Conservation (phyloP, 2,113 vertebrate species). For the human (Homo sapiens) region GRCh38 chrX:70904001-70904500, state of each 20-base stretch:
- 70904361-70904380: slow-evolving; percentile 8
- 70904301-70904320: slow-evolving; percentile 37
- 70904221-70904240: neutral
- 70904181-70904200: slow-evolving; percentile 22
- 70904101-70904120: too few relatives aligned
- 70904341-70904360: slow-evolving; percentile 35
- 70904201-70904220: neutral
- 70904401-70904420: neutral
- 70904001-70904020: too few relatives aligned
- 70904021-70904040: too few relatives aligned
- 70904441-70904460: slow-evolving; percentile 23
- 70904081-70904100: too few relatives aligned
- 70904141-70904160: neutral
- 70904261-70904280: neutral
- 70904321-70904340: neutral
- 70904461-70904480: neutral
- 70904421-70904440: neutral
- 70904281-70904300: slow-evolving; percentile 35
- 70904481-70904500: neutral
- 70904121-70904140: neutral
- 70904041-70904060: too few relatives aligned
- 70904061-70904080: too few relatives aligned
- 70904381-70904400: neutral
- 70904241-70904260: slow-evolving; percentile 44
- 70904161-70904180: neutral